A percentile compares a stretch with the other conserved stretches of the same genome.
Conservation (phyloP, 2,113 vertebrate genomes). For the Protomyctophum bolini region DNA sequence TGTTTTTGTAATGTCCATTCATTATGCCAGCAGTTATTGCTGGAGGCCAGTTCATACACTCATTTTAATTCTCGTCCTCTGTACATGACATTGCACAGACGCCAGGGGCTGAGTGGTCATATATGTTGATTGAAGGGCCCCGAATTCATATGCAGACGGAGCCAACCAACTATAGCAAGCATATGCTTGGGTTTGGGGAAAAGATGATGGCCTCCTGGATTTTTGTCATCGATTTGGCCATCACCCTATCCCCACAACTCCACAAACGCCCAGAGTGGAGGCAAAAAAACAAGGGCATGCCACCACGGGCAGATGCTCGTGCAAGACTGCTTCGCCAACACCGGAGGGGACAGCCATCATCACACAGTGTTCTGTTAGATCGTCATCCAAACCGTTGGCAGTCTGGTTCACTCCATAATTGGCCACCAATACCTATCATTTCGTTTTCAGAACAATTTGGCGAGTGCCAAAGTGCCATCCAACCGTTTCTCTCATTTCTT, state of each 20-base stretch:
- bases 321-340: constrained; percentile 6
- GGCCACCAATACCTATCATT: no score
- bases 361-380: no score
- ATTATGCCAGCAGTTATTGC: not conserved
- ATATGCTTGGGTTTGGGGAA: constrained; percentile 10
- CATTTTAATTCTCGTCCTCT: not conserved
- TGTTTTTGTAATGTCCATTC: no score
- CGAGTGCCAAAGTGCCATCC: no score
- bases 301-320: constrained; percentile 31
- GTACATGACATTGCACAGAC: constrained; percentile 30
- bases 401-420: no score
- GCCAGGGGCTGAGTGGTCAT: constrained; percentile 14
- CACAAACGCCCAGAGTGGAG: constrained; percentile 2
- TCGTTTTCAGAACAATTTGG: no score
- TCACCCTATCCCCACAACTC: not conserved
- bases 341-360: no score
- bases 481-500: no score
- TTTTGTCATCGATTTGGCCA: constrained; percentile 15
- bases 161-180: constrained; percentile 15
- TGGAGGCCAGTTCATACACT: constrained; percentile 20
- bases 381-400: no score
- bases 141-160: constrained; percentile 1
- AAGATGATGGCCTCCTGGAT: constrained; percentile 26
- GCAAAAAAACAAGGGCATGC: not conserved
- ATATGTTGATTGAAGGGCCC: constrained; percentile 18